Base-by-base conservation (phyloP, 2,888 invertebrate genomes). In the Entomobrya multifasciata region DNA sequence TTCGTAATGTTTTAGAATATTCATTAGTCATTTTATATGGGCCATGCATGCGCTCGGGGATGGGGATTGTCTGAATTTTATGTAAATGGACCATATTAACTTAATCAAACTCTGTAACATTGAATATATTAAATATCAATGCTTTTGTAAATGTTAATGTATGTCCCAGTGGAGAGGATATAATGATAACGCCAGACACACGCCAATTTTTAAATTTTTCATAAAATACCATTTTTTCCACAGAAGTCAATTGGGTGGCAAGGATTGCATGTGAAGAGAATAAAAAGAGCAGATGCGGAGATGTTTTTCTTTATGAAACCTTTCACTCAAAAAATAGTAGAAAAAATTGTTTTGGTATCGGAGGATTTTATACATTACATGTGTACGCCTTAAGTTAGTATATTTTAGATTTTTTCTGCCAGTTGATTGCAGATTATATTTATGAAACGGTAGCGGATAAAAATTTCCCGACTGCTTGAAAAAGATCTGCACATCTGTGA, bases 161-260 rank as follows among this genome's bases (percentile, higher is more conserved):
- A 67, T 70, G 70, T 70, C 25, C 47, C 70, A 74, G 55, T n/a
- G 10, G 76, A 30, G 22, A 67, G 44, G 49, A 83, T n/a, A 36
- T 80, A 60, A 86, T 79, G 74, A 80, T 74, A 79, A 49, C 74
- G 60, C 72, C 79, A 80, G 86, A 86, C 86, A 86, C 86, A 86
- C 86, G 86, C 86, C 86, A 86, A 79, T 86, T 86, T 80, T 85
- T 83, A 74, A 15, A 41, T 57, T 67, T 67, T 70, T 44, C 13
- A 52, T 15, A 76, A 52, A 8, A 20, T 10, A 47, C 8, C 17
- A 15, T 17, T 6, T 79, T 80, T 84, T 86, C 57, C 52, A 57
- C 52, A 74, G 86, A 74, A 85, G 67, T 78, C 49, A 47, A 85
- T 72, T 80, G 79, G 86, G 86, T 86, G 86, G 86, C 30, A 80